Percentiles rank a stretch among this genome's conserved stretches.
Evolutionary conservation across 2,113 vertebrate genomes (phyloP).

Genomic region (Zosterops pallidus): DNA sequence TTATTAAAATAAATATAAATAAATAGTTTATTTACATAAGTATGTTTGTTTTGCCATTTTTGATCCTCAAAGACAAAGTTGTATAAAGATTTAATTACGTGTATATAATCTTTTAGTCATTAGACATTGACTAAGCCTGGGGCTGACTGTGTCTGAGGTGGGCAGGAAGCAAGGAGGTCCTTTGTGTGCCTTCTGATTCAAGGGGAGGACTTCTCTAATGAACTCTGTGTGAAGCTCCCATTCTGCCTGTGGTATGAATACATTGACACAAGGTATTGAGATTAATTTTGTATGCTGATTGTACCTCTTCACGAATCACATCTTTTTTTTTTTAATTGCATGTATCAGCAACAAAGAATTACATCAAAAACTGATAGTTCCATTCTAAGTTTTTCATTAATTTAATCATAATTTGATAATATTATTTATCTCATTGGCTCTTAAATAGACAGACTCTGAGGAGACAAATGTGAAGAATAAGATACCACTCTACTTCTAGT

Average conservation of each 20-base stretch:
- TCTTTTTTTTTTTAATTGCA: not conserved
- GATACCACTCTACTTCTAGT: not conserved
- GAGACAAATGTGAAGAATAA: not conserved
- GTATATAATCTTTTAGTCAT: not conserved
- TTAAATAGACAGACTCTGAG: not conserved
- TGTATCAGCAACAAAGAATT: not conserved
- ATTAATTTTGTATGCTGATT: not conserved
- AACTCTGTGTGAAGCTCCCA: not conserved
- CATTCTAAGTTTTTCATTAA: not conserved
- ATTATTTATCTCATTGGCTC: not conserved
- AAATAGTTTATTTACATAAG: not conserved
- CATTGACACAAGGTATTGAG: too few relatives aligned
- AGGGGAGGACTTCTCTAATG: not conserved
- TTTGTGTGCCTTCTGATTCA: not conserved
- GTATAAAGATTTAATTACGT: not conserved
- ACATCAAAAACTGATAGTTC: not conserved
- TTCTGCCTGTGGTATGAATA: not conserved
- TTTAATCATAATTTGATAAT: not conserved
- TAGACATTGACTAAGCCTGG: not conserved
- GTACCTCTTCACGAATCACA: not conserved
- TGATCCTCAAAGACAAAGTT: not conserved
- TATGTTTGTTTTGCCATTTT: not conserved
- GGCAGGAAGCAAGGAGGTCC: not conserved
- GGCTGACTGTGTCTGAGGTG: not conserved
- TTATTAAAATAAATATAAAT: not conserved